Base-by-base conservation (phyloP, 2,113 vertebrate species). In the Ivindomyrus marchei region DNA sequence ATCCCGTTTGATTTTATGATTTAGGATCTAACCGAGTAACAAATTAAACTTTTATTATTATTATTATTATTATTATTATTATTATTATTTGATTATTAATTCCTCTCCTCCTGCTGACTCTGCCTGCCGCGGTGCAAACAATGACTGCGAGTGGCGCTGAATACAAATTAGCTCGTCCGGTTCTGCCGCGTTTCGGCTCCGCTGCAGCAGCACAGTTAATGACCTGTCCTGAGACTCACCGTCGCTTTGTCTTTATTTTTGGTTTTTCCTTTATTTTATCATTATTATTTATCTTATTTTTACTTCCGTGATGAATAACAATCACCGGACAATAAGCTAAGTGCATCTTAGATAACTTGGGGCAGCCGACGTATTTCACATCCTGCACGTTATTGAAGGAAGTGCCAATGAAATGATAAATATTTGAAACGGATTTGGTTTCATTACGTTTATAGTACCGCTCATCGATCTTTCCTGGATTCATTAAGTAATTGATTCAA, bases 121-220 rank as follows among this genome's bases (percentile, higher is more conserved):
- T 89, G 94, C 92, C 91, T 21, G 45, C 89, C 87, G 77, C 90
- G 90, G 92, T 91, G 91, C 93, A 92, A 95, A 96, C 95, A 96
- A 96, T 95, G 93, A 95, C 66, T 92, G 94, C 93, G 93, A 91
- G 93, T 96, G 95, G 95, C 93, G 93, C 93, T 77, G 96, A 96
- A 96, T 96, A 96, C 94, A 95, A 95, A 96, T 96, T 92, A 94
- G 89, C 85, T 3, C 89, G 91, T 92, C 42, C 92, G 93, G 36
- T 80, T 42, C 74, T 42, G 74, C 11, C n/a, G 80, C 89, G 89
- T 90, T 87, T 49, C 87, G 84, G 27, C 80, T n/a, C 46, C 4
- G 45, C 83, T 85, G 21, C 13, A 80, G 13, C 31, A 50, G 0
- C n/a, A 5, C 47, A 17, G 19, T 80, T 85, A 58, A 56, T 70